Conservation (phyloP, 2,797 vertebrate species). For the Denticeps clupeoides region DNA sequence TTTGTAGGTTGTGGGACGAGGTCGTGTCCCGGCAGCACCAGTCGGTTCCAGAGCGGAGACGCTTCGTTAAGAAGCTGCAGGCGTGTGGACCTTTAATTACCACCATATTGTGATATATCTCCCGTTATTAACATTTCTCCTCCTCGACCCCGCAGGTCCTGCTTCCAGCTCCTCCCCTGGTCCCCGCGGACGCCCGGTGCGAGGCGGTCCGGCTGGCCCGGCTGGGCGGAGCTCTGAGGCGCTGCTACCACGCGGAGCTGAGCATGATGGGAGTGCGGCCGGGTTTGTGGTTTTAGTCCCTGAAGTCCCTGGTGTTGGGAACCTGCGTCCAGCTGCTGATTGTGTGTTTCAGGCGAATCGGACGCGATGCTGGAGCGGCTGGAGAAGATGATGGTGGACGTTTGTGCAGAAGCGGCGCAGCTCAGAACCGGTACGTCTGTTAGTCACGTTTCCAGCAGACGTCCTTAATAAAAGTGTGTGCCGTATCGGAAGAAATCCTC, state of each 20-base stretch:
- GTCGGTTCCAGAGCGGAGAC: constrained; percentile 43
- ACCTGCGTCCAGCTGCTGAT: too few relatives aligned
- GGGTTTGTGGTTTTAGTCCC: too few relatives aligned
- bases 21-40: constrained; percentile 34
- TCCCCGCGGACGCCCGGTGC: constrained; percentile 33
- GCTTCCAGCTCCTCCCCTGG: constrained; percentile 55
- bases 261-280: too few relatives aligned
- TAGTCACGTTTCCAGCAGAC: too few relatives aligned
- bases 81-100: too few relatives aligned
- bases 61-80: constrained; percentile 52
- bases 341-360: too few relatives aligned
- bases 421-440: constrained; percentile 50
- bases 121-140: too few relatives aligned
- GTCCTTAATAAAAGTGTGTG: too few relatives aligned
- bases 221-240: constrained; percentile 32
- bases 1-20: constrained; percentile 59
- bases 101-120: too few relatives aligned
- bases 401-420: constrained; percentile 24
- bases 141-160: too few relatives aligned
- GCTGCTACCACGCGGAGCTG: constrained; percentile 25
- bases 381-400: constrained; percentile 31
- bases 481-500: too few relatives aligned
- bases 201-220: constrained; percentile 35
- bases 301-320: too few relatives aligned
- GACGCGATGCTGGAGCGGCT: constrained; percentile 25